phyloP scores from a whole-genome alignment of 2,797 vertebrate genomes.

The Pseudochromis fuscus region DNA sequence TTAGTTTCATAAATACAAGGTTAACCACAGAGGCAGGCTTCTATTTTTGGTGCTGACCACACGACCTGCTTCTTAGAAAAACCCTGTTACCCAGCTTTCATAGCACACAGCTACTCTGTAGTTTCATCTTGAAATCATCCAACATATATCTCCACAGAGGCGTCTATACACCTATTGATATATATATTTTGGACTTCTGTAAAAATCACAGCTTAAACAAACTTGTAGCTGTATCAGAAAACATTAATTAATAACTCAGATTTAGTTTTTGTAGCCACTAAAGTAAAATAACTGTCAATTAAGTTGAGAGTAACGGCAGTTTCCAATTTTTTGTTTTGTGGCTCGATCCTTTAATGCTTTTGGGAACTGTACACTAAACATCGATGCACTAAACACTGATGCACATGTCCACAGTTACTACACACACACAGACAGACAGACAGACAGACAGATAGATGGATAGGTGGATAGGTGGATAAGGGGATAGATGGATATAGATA shows the following conservation, averaged over 20 bases:
- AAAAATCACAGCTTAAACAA: not conserved
- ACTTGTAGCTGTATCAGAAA: not conserved
- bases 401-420: too few species aligned
- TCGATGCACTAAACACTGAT: too few species aligned
- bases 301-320: not conserved
- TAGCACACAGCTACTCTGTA: not conserved
- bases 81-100: not conserved
- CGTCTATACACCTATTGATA: too few species aligned
- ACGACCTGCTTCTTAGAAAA: conserved; percentile 1
- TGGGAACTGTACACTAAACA: not conserved
- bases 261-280: not conserved
- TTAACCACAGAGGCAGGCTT: conserved; percentile 80
- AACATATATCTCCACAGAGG: too few species aligned
- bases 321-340: not conserved
- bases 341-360: not conserved
- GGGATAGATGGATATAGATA: too few species aligned
- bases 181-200: not conserved
- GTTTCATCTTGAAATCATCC: too few species aligned
- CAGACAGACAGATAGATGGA: too few species aligned
- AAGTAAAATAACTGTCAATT: not conserved
- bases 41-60: conserved; percentile 40
- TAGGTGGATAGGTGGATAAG: too few species aligned
- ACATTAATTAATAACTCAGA: not conserved
- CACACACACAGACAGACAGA: too few species aligned
- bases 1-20: conserved; percentile 81